Conservation (phyloP, 1,140 invertebrate species). For the Holotrichia oblita region DNA sequence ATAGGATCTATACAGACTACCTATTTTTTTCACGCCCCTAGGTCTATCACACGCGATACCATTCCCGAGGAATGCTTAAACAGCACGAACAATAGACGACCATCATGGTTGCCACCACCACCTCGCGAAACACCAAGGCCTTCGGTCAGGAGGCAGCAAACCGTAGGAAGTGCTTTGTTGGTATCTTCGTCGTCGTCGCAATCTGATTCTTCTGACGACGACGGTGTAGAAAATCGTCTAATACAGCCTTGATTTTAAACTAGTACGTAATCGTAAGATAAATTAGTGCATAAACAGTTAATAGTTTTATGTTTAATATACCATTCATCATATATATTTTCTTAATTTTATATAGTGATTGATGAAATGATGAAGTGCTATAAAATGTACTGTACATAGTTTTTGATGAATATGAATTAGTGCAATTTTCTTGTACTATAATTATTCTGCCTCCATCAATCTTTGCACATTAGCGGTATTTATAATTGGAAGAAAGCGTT, state of each 20-base stretch:
- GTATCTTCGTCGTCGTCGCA: constrained; percentile 56
- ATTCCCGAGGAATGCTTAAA: constrained; percentile 58
- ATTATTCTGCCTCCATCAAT: not conserved
- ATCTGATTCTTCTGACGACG: constrained; percentile 51
- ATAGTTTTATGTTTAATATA: too few species aligned
- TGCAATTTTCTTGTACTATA: constrained; percentile 20
- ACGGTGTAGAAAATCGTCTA: constrained; percentile 56
- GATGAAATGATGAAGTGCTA: constrained; percentile 41
- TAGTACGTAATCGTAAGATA: not conserved
- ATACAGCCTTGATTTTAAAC: constrained; percentile 58
- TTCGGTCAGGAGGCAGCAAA: constrained; percentile 52
- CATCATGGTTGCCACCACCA: constrained; percentile 55
- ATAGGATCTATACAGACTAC: not conserved
- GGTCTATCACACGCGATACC: constrained; percentile 57
- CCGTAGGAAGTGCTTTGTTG: constrained; percentile 55
- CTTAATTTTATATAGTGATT: constrained; percentile 42
- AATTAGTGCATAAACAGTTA: constrained; percentile 42
- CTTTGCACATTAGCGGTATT: too few species aligned
- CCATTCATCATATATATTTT: constrained; percentile 38
- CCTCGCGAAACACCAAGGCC: constrained; percentile 45
- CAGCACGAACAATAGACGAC: constrained; percentile 50
- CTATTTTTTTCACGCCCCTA: constrained; percentile 41
- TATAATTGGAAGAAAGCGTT: too few species aligned
- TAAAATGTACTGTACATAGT: constrained; percentile 41
- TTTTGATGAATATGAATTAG: constrained; percentile 6